phyloP scores from a whole-genome alignment of 1,140 invertebrate species.

The Macrosteles quadrilineatus region DNA sequence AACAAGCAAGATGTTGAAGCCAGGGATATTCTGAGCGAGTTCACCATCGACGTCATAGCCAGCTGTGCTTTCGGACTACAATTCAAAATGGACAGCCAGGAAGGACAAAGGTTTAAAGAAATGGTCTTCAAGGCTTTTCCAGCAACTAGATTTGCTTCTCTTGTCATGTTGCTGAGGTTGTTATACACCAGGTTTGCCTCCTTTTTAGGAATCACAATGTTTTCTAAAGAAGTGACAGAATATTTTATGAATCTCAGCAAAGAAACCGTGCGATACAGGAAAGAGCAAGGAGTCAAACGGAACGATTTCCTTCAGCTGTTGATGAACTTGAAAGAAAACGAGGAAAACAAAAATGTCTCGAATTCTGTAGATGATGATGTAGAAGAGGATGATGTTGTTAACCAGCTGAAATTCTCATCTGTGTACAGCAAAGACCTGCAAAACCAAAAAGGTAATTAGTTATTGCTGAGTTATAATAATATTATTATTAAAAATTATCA shows the following conservation, averaged over 20 bases:
- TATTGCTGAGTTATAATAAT: too few species aligned
- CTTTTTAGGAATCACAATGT: neutral
- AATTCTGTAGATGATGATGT: neutral
- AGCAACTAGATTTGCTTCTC: neutral
- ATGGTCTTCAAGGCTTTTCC: slow-evolving; percentile 8
- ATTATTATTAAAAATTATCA: too few species aligned
- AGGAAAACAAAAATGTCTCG: neutral
- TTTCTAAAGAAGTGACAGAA: neutral
- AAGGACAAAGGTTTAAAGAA: neutral
- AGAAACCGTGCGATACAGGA: neutral
- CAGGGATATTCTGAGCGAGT: slow-evolving; percentile 43
- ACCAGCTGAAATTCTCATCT: slow-evolving; percentile 10
- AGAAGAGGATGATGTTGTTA: slow-evolving; percentile 22
- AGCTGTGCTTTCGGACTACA: slow-evolving; percentile 48
- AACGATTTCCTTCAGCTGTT: slow-evolving; percentile 28
- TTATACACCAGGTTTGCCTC: neutral
- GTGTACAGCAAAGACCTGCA: neutral
- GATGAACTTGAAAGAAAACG: slow-evolving; percentile 22
- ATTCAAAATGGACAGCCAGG: neutral
- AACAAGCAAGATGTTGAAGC: slow-evolving; percentile 44
- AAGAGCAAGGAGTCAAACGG: neutral
- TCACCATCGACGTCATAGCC: slow-evolving; percentile 46
- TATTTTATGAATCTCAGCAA: neutral
- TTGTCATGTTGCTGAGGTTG: neutral
- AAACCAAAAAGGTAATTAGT: slow-evolving; percentile 16